These are phyloP conservation scores for Leptura quadrifasciata DNA, from an alignment of 2,888 invertebrate genomes.

Conservation along the genomic window DNA sequence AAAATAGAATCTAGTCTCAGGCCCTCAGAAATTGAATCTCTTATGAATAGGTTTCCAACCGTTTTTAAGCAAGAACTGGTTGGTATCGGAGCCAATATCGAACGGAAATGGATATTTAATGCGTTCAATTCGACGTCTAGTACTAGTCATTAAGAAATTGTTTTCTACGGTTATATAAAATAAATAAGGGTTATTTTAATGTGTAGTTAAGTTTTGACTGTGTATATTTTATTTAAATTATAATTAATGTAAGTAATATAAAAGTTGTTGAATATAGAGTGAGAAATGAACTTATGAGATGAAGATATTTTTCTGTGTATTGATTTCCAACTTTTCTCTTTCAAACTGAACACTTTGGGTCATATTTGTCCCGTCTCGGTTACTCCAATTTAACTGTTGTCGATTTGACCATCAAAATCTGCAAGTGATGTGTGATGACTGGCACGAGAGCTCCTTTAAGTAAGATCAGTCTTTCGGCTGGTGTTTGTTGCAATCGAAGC, in stretches of 20 bases:
- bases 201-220: constrained; percentile 37
- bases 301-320: background rate
- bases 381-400: background rate
- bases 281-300: background rate
- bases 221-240: constrained; percentile 37
- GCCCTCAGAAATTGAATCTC: constrained; percentile 84
- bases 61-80: constrained; percentile 87
- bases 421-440: no score
- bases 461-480: no score
- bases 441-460: no score
- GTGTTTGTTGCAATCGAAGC: no score
- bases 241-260: constrained; percentile 11
- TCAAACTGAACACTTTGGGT: no score
- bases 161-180: background rate
- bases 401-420: background rate
- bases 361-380: background rate
- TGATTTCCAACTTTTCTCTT: background rate
- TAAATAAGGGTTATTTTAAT: background rate
- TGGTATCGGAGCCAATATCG: constrained; percentile 90
- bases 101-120: constrained; percentile 90
- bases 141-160: constrained; percentile 20
- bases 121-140: constrained; percentile 76
- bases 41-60: constrained; percentile 86
- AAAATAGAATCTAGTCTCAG: constrained; percentile 84
- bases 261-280: background rate